Evolutionary conservation across 2,113 vertebrate genomes (phyloP).

Genomic region (Thymallus thymallus): DNA sequence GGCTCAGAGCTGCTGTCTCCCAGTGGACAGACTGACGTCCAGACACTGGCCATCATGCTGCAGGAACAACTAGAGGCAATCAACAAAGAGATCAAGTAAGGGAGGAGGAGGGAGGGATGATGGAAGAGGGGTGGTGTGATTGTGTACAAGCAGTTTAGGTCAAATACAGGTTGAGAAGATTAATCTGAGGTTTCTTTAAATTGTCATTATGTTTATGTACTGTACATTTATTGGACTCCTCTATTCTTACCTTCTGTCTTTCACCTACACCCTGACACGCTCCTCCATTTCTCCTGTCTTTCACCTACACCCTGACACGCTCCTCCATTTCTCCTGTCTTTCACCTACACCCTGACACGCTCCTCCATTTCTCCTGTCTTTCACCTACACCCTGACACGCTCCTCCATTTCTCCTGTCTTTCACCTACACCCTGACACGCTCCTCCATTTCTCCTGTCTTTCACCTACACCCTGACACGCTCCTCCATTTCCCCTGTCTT

Average conservation of each 20-base stretch:
- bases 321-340: background rate
- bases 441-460: background rate
- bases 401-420: background rate
- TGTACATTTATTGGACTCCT: background rate
- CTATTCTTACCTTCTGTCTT: background rate
- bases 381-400: background rate
- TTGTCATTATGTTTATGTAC: no score
- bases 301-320: background rate
- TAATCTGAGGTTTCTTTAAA: no score
- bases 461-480: no score
- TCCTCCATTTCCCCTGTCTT: no score
- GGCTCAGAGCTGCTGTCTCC: slow-evolving; percentile 87
- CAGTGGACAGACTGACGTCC: slow-evolving; percentile 89
- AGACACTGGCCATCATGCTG: slow-evolving; percentile 91
- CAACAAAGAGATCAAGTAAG: slow-evolving; percentile 94
- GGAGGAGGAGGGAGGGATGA: background rate
- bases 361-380: background rate
- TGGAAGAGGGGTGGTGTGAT: no score
- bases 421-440: no score
- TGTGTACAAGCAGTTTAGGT: no score
- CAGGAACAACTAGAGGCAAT: slow-evolving; percentile 93
- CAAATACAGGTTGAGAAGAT: no score
- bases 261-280: background rate
- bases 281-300: background rate
- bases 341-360: no score